These are phyloP conservation scores for Antechinus flavipes DNA, from an alignment of 2,113 vertebrate species.

Conservation along the genomic window DNA sequence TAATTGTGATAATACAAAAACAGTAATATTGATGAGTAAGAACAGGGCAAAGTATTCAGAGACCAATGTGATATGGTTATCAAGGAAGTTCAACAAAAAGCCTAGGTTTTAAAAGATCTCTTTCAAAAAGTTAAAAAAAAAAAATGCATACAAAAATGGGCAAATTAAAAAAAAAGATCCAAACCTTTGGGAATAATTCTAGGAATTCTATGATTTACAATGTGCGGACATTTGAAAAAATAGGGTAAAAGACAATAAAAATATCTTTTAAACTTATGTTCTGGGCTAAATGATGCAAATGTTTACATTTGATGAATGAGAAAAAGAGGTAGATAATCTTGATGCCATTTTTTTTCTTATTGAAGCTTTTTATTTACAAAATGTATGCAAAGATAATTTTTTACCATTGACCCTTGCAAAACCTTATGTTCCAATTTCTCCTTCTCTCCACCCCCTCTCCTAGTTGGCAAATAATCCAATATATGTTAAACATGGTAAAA, in stretches of 20 bases:
- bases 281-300: slow-evolving; percentile 19
- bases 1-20: neutral
- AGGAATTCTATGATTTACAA: neutral
- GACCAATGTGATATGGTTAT: neutral
- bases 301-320: neutral
- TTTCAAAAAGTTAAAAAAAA: neutral
- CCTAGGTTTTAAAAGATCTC: neutral
- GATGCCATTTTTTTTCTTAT: neutral
- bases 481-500: no score
- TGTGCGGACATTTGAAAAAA: slow-evolving; percentile 33
- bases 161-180: neutral
- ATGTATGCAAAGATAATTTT: no score
- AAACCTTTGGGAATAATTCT: slow-evolving; percentile 32
- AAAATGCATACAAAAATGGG: neutral
- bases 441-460: no score
- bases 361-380: no score
- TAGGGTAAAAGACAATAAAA: slow-evolving; percentile 28
- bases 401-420: no score
- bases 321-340: neutral
- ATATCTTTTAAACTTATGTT: slow-evolving; percentile 24
- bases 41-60: neutral
- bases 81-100: neutral
- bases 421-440: no score
- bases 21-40: neutral
- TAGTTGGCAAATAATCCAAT: no score